A percentile compares a stretch with the other conserved stretches of the same genome.
Conservation (phyloP, 2,888 invertebrate genomes). For the Drosophila meridiana region DNA sequence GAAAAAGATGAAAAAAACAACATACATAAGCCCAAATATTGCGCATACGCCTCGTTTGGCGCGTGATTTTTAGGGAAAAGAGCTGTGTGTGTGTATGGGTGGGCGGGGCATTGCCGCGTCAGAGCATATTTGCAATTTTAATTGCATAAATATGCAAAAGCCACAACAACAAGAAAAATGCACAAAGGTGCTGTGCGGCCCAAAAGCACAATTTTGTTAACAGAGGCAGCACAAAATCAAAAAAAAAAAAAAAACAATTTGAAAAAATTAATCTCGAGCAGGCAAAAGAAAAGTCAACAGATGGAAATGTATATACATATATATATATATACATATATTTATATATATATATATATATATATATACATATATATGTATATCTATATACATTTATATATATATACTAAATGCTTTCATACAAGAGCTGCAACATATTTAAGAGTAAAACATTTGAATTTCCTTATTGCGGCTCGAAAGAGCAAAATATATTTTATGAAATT, state of each 20-base stretch:
- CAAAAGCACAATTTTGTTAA: slow-evolving; percentile 27
- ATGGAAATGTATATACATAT: slow-evolving; percentile 3
- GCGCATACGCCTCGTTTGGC: slow-evolving; percentile 48
- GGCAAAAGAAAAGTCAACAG: slow-evolving; percentile 25
- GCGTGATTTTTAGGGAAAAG: slow-evolving; percentile 24
- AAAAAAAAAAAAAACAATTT: background rate
- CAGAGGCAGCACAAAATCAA: slow-evolving; percentile 4
- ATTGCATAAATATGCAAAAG: slow-evolving; percentile 81
- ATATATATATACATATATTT: no score
- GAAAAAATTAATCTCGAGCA: slow-evolving; percentile 38
- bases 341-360: background rate
- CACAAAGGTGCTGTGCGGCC: slow-evolving; percentile 18
- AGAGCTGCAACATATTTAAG: slow-evolving; percentile 19
- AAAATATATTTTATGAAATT: background rate
- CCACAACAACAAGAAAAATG: slow-evolving; percentile 40
- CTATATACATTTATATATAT: background rate
- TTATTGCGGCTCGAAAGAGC: background rate
- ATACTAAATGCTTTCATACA: slow-evolving; percentile 1
- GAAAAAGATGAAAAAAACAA: slow-evolving; percentile 8
- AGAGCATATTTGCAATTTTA: slow-evolving; percentile 83
- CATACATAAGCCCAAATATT: slow-evolving; percentile 22
- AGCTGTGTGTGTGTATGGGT: background rate
- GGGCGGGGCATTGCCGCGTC: slow-evolving; percentile 6
- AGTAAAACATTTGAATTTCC: slow-evolving; percentile 7
- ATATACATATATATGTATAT: no score